Evolutionary conservation across 2,797 vertebrate genomes (phyloP).

Genomic region (Rhabdophis nuchalis): DNA sequence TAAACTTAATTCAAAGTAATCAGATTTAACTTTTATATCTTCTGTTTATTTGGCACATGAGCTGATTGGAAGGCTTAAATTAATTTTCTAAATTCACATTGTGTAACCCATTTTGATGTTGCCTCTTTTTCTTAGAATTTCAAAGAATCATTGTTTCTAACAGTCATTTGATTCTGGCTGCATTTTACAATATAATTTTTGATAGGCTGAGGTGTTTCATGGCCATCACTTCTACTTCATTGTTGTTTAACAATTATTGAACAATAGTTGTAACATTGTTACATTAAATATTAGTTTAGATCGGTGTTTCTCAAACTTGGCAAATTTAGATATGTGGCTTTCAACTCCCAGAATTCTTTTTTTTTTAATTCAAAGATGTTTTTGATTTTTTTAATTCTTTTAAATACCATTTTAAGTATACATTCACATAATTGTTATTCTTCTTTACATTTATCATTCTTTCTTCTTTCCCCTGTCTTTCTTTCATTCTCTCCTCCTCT

Average conservation of each 20-base stretch:
- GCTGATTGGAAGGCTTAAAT: not conserved
- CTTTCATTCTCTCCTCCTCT: too few relatives aligned
- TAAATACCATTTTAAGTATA: too few relatives aligned
- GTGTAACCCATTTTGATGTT: constrained; percentile 22
- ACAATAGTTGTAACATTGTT: constrained; percentile 19
- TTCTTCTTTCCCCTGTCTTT: too few relatives aligned
- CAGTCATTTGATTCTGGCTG: constrained; percentile 40
- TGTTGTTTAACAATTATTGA: not conserved
- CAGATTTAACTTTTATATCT: constrained; percentile 35
- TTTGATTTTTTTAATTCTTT: too few relatives aligned
- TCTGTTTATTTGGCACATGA: not conserved
- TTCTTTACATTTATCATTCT: too few relatives aligned
- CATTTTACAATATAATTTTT: not conserved
- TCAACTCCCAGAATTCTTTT: not conserved
- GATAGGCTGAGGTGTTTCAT: not conserved
- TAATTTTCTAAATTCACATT: not conserved
- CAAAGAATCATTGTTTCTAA: constrained; percentile 41
- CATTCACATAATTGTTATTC: too few relatives aligned
- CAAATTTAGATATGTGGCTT: not conserved
- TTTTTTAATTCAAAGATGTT: too few relatives aligned
- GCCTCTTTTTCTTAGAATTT: constrained; percentile 3
- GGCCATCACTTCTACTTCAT: not conserved
- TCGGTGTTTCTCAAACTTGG: not conserved
- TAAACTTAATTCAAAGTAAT: constrained; percentile 6
- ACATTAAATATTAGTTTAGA: not conserved